Base-by-base conservation (phyloP, 1,140 invertebrate genomes). In the Bicyclus anynana region DNA sequence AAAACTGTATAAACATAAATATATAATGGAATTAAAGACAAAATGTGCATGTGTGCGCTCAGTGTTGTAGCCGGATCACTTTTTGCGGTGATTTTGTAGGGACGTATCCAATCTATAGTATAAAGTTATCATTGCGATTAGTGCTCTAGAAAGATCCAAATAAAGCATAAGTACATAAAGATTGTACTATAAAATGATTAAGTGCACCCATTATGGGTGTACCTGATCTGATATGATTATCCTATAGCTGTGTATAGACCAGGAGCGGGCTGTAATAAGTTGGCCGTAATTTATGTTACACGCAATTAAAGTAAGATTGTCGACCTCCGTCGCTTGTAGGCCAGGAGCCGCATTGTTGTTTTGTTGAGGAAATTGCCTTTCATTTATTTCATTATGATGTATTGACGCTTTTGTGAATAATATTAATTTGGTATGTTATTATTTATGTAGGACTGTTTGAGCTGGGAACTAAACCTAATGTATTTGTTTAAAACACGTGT, bases 291-390 rank as follows among this genome's bases (percentile, higher is more conserved):
- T 87, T 84, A 87, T 85, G 82, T 84, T 80, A 75, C 76, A 79
- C 70, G 84, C 80, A 84, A 85, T 87, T 87, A 87, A 87, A 84
- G 78, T 83, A 81, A 87, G 80, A 87, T 83, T 80, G 84, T 83
- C 63, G 69, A 54, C 62, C 68, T 68, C 58, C 54, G 54, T 62
- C 42, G 58, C 47, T 59, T 50, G 27, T 62, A 67, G 57, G 10
- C 44, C 65, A 57, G 50, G 65, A 65, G 64, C 46, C 53, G 29
- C 65, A 60, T 65, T 69, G 54, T 62, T 57, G 23, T 44, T 14
- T 64, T 51, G 33, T 53, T 61, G 37, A 52, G 40, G 50, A 61
- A 60, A 59, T 67, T 46, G 27, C 47, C 50, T 51, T 47, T 20
- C 44, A 47, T 26, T 20, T 21, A 47, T 26, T 47, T 47, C 27